Percentiles rank a stretch among this genome's conserved stretches.
These are phyloP conservation scores for Maccullochella peelii DNA, from an alignment of 2,113 vertebrate species.

Conservation along the genomic window DNA sequence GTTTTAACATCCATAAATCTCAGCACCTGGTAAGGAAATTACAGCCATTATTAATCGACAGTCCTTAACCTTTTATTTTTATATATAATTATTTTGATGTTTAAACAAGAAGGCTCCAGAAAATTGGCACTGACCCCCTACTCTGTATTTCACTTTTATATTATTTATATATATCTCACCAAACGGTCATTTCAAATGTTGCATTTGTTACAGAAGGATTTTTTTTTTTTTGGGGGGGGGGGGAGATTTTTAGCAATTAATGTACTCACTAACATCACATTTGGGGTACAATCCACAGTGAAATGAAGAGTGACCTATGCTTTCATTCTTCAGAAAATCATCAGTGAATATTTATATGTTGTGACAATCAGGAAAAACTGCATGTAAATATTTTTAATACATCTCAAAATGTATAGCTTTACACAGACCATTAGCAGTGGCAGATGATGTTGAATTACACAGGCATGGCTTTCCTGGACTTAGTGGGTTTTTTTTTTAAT, in stretches of 20 bases:
- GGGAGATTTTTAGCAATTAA: too few relatives aligned
- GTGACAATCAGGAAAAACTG: neutral
- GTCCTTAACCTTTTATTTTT: neutral
- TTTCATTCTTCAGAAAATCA: neutral
- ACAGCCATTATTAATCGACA: neutral
- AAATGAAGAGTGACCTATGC: neutral
- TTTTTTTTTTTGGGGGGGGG: too few relatives aligned
- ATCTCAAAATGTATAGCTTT: neutral
- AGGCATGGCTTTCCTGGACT: slow-evolving; percentile 13
- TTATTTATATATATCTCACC: neutral
- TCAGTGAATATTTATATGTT: neutral
- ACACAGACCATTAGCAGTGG: neutral
- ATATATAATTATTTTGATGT: neutral
- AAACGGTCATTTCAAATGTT: neutral
- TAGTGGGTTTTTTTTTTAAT: slow-evolving; percentile 9
- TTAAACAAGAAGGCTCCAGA: neutral
- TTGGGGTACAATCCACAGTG: neutral
- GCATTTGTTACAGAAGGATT: neutral
- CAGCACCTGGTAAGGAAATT: neutral
- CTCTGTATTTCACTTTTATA: neutral
- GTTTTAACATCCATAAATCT: neutral
- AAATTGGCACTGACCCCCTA: neutral
- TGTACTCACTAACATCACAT: neutral
- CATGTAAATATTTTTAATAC: neutral
- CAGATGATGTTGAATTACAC: neutral